Conservation (phyloP, 2,888 invertebrate species). For the Nomada fucata region DNA sequence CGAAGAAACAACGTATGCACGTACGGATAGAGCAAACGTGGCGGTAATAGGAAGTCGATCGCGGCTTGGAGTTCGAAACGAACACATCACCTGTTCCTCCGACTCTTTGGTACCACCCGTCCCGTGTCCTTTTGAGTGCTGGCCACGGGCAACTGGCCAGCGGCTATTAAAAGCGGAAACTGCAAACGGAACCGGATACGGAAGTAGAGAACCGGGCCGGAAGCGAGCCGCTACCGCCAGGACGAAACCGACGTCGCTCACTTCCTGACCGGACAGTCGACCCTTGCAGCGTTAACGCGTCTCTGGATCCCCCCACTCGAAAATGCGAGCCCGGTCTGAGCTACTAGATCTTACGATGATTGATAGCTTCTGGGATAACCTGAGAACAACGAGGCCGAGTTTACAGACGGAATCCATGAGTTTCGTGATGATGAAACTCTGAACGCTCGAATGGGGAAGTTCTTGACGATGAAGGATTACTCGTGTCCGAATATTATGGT, state of each 20-base stretch:
- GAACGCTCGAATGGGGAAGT: neutral
- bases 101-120: conserved; percentile 17
- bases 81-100: conserved; percentile 34
- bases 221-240: conserved; percentile 72
- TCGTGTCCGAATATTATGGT: neutral
- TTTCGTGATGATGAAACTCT: neutral
- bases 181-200: conserved; percentile 76
- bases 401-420: neutral
- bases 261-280: conserved; percentile 52
- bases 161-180: conserved; percentile 81
- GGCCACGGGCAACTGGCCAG: conserved; percentile 65
- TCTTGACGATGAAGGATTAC: neutral
- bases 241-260: conserved; percentile 65
- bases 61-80: conserved; percentile 5
- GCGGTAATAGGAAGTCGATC: conserved; percentile 20
- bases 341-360: neutral
- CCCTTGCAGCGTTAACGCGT: conserved; percentile 40
- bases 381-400: neutral
- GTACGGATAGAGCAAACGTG: neutral
- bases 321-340: neutral
- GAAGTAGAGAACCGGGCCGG: conserved; percentile 78
- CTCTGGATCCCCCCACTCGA: conserved; percentile 1
- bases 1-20: too few species aligned
- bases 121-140: conserved; percentile 1
- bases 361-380: neutral